Conservation (phyloP, 2,113 vertebrate genomes). For the Asarcornis scutulata region DNA sequence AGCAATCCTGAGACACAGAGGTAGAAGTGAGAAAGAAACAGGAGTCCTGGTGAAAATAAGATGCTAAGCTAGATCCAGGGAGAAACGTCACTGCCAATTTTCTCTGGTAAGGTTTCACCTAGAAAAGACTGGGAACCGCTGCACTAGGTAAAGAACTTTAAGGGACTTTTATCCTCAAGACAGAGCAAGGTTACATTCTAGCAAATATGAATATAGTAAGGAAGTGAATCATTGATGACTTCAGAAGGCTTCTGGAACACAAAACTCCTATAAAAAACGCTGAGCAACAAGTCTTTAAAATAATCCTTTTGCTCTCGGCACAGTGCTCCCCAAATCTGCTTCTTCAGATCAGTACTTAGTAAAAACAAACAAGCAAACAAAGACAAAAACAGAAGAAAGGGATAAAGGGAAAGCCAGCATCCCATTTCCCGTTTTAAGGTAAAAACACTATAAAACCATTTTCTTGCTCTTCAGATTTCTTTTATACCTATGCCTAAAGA, state of each 20-base stretch:
- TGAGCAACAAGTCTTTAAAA: conserved; percentile 62
- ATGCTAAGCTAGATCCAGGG: not conserved
- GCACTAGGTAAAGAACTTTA: not conserved
- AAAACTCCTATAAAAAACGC: conserved; percentile 43
- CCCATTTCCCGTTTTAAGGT: conserved; percentile 25
- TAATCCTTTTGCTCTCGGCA: conserved; percentile 63
- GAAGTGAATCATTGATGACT: conserved; percentile 24
- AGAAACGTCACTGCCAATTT: not conserved
- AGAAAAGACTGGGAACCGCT: not conserved
- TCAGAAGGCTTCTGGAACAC: conserved; percentile 18
- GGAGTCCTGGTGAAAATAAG: not conserved
- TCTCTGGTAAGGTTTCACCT: not conserved
- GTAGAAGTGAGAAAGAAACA: not conserved
- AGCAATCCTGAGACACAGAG: not conserved
- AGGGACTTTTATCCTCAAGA: not conserved
- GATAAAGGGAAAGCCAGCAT: conserved; percentile 21
- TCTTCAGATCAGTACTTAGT: conserved; percentile 48
- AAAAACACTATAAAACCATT: conserved; percentile 10
- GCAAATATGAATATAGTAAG: conserved; percentile 23
- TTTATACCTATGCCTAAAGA: not conserved
- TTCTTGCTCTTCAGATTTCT: not conserved
- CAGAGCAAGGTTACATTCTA: not conserved
- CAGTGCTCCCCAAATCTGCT: conserved; percentile 61
- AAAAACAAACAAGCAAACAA: not conserved
- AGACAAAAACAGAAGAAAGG: not conserved